phyloP scores from a whole-genome alignment of 1,140 invertebrate genomes.

The Brachionus asplanchnoidis region DNA sequence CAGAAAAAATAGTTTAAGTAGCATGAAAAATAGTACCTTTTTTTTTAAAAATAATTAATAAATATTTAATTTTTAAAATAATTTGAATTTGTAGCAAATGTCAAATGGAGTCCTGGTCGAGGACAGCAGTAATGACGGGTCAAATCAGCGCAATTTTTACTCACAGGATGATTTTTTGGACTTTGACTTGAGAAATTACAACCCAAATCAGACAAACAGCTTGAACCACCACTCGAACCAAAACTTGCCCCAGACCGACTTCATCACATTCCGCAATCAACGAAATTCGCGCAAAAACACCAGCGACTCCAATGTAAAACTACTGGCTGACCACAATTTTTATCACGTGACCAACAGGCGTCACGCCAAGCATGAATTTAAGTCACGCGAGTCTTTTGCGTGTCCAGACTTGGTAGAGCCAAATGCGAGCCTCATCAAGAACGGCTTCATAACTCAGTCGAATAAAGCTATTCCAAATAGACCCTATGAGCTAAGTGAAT shows the following conservation, averaged over 20 bases:
- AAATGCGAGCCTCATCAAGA: constrained; percentile 5
- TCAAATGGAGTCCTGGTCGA: neutral
- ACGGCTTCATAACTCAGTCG: neutral
- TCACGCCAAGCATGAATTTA: constrained; percentile 1
- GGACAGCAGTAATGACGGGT: neutral
- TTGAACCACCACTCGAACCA: neutral
- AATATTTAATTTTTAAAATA: neutral
- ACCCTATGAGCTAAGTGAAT: constrained; percentile 1
- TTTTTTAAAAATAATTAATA: neutral
- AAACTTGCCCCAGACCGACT: neutral
- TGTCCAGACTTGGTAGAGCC: constrained; percentile 15
- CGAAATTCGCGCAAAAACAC: constrained; percentile 36
- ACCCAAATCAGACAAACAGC: neutral
- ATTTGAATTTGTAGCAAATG: neutral
- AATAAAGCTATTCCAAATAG: neutral
- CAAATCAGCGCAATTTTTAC: neutral
- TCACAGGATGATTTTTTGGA: constrained; percentile 9
- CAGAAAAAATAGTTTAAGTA: too few species aligned
- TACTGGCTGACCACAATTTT: constrained; percentile 37
- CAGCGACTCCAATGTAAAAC: constrained; percentile 30
- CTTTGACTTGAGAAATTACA: neutral
- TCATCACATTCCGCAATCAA: constrained; percentile 28
- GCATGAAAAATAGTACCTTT: too few species aligned
- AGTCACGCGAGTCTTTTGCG: neutral
- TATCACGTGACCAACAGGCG: constrained; percentile 37